These are phyloP conservation scores for Leuciscus waleckii DNA, from an alignment of 2,797 vertebrate genomes.

Conservation along the genomic window DNA sequence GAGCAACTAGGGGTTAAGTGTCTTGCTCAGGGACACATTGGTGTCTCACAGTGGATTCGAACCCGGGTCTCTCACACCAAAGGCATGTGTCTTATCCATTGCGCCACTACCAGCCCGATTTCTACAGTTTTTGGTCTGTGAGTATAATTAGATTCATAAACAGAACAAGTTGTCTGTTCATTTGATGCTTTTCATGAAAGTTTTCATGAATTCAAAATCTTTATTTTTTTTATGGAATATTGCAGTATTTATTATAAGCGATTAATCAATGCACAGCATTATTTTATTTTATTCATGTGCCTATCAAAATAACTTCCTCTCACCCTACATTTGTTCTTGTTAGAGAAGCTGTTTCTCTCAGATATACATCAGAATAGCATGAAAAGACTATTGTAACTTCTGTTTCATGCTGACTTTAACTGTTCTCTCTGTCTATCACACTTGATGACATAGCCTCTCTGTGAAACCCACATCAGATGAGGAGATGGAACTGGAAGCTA, in stretches of 20 bases:
- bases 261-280: too few relatives aligned
- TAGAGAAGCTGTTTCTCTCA: background rate
- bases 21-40: too few relatives aligned
- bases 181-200: background rate
- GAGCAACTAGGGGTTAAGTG: too few relatives aligned
- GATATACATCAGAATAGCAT: background rate
- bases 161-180: background rate
- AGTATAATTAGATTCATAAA: constrained; percentile 13
- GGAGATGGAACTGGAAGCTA: background rate
- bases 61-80: too few relatives aligned
- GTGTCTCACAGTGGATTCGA: too few relatives aligned
- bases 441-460: background rate
- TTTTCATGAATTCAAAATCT: background rate
- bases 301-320: background rate
- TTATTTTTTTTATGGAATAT: background rate
- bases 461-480: background rate
- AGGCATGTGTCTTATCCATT: too few relatives aligned
- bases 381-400: background rate
- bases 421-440: background rate
- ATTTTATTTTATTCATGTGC: too few relatives aligned
- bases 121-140: background rate
- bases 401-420: background rate
- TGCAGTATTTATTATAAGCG: too few relatives aligned
- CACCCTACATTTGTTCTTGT: too few relatives aligned
- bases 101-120: too few relatives aligned